Base-by-base conservation (phyloP, 2,113 vertebrate genomes). In the Typhlomys cinereus region DNA sequence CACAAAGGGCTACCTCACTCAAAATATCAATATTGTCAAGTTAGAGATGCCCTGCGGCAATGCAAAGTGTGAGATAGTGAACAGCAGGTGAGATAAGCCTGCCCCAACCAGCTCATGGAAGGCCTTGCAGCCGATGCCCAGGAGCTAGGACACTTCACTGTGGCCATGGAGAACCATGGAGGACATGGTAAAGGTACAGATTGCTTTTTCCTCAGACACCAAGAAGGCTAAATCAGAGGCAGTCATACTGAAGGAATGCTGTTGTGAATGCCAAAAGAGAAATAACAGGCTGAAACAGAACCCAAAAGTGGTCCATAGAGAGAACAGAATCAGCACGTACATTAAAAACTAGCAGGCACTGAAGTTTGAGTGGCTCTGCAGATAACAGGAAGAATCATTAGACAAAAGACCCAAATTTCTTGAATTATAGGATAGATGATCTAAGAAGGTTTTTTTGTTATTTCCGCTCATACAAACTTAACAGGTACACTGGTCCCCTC, bases 381-480 rank as follows among this genome's bases (percentile, higher is more conserved):
- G 2, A 78, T 29, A 2, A 6, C 61, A 91, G 46, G 25, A 31
- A 82, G 41, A 23, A 80, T 20, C 80, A 12, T 50, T 71, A 66
- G 36, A 20, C 8, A 80, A 90, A 80, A 90, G 39, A 29, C 50
- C 73, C 48, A 57, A 71, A 90, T 86, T 81, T 87, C n/a, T 81
- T 39, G 17, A 54, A 78, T 94, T 31, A 84, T n/a, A 14, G 2
- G 23, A 29, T 67, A 34, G 39, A 61, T 76, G 31, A 82, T 46
- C 52, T n/a, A 89, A 59, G 23, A 89, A 90, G 15, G n/a, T n/a
- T n/a, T n/a, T n/a, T n/a, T n/a, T n/a, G n/a, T n/a, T n/a, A n/a
- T n/a, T n/a, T n/a, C n/a, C n/a, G n/a, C n/a, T n/a, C n/a, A n/a
- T n/a, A n/a, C n/a, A n/a, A n/a, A n/a, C n/a, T n/a, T n/a, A n/a